A percentile compares a stretch with the other conserved stretches of the same genome.
These are phyloP conservation scores for Cephus spinipes DNA, from an alignment of 2,888 invertebrate genomes.

Conservation along the genomic window DNA sequence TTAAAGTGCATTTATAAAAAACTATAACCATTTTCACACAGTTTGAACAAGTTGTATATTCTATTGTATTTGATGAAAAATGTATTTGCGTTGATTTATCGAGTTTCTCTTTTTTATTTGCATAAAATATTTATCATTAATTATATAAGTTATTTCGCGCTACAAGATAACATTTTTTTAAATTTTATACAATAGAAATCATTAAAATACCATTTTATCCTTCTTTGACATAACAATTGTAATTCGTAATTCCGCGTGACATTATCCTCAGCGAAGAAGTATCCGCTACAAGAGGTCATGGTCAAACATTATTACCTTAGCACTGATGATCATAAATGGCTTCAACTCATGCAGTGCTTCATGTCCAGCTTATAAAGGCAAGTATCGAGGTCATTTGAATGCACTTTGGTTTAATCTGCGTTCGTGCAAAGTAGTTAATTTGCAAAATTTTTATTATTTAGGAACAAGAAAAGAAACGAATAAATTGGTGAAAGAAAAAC, in stretches of 20 bases:
- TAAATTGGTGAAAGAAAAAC: neutral
- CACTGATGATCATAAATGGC: constrained; percentile 36
- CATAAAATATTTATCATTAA: too few species aligned
- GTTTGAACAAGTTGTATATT: too few species aligned
- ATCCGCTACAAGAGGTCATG: constrained; percentile 33
- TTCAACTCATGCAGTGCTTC: constrained; percentile 49
- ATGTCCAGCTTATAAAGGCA: constrained; percentile 41
- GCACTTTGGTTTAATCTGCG: neutral
- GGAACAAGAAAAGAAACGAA: neutral
- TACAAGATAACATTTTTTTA: too few species aligned
- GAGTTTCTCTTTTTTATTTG: too few species aligned
- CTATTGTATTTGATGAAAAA: too few species aligned
- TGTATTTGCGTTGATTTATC: too few species aligned
- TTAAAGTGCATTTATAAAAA: too few species aligned
- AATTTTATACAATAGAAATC: too few species aligned
- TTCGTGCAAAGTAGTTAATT: neutral
- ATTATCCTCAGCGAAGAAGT: neutral
- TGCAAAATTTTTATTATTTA: neutral
- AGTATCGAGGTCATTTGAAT: neutral
- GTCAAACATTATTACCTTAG: constrained; percentile 29
- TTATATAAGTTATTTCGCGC: too few species aligned
- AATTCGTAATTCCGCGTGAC: neutral
- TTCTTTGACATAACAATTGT: neutral
- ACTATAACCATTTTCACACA: too few species aligned
- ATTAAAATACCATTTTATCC: neutral